Conservation (phyloP, 2,113 vertebrate genomes). For the Panthera leo region DNA sequence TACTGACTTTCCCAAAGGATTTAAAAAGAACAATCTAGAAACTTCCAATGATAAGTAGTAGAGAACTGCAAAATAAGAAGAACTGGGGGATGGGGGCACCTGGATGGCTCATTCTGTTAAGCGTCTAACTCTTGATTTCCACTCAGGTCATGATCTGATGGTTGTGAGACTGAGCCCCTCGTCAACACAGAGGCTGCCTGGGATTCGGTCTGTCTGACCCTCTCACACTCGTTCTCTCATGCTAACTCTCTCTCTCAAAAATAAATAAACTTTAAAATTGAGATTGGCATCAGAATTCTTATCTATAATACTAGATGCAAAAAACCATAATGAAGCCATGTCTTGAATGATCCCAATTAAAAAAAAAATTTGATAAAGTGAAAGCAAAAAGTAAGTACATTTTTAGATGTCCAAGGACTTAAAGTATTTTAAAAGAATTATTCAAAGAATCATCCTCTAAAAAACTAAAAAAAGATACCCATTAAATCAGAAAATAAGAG, state of each 20-base stretch:
- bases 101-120: too few species aligned
- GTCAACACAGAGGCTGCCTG: too few species aligned
- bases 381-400: slow-evolving; percentile 2
- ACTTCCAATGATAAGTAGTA: not conserved
- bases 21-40: not conserved
- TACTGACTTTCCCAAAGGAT: not conserved
- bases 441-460: not conserved
- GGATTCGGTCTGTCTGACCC: too few species aligned
- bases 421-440: slow-evolving; percentile 22
- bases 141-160: too few species aligned
- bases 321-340: not conserved
- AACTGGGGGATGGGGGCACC: not conserved
- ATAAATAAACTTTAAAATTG: not conserved
- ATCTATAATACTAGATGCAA: not conserved
- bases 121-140: too few species aligned
- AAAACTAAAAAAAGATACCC: not conserved
- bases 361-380: not conserved
- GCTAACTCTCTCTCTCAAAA: too few species aligned
- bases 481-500: not conserved
- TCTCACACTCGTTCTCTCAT: not conserved
- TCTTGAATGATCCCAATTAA: not conserved
- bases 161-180: too few species aligned
- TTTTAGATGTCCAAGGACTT: not conserved
- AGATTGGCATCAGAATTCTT: not conserved
- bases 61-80: not conserved